Evolutionary conservation across 1,140 invertebrate genomes (phyloP), one percentile per base, ranked within the genome.

Genomic region (Aphidius gifuensis): DNA sequence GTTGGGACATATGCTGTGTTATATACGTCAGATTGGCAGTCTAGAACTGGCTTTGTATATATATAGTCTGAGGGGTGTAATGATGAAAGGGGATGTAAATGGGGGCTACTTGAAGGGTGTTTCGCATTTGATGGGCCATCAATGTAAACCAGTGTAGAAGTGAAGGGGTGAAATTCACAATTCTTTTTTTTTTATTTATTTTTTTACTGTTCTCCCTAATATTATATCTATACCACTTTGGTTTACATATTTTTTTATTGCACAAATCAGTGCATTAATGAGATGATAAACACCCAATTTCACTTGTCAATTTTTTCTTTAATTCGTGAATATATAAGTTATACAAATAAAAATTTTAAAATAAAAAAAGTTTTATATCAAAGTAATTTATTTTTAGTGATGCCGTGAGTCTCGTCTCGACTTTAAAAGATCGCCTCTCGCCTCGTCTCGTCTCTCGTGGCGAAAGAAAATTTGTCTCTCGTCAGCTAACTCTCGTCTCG

Each of bases 71-170:
- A 45, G 49, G 23, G 49, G 53, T 60, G 46, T 32, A 32, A 32
- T 32, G 23, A 60, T 48, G 62, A 63, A 68, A 59, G 64, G 42
- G 48, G 56, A 62, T 70, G 66, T 65, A 72, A 73, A 73, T 70
- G 69, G 68, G 67, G 67, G 72, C 71, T 71, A 67, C 7, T 66
- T 21, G 44, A 11, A 39, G 68, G 67, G 67, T 32, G 69, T 71
- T 69, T 70, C 73, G 72, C 66, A 64, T 74, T 75, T 74, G 71
- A 73, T 73, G 69, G 69, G 54, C 72, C 70, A 76, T 76, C 74
- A 76, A 76, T 76, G 74, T 73, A 74, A 76, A 76, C 71, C 71
- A 76, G 73, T 72, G 73, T 72, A 74, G n/a, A 76, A 74, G 70
- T 74, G 65, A 45, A 42, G 58, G 65, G 62, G 64, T 55, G 51